phyloP scores from a whole-genome alignment of 1,140 invertebrate species.

The Trissolcus basalis region DNA sequence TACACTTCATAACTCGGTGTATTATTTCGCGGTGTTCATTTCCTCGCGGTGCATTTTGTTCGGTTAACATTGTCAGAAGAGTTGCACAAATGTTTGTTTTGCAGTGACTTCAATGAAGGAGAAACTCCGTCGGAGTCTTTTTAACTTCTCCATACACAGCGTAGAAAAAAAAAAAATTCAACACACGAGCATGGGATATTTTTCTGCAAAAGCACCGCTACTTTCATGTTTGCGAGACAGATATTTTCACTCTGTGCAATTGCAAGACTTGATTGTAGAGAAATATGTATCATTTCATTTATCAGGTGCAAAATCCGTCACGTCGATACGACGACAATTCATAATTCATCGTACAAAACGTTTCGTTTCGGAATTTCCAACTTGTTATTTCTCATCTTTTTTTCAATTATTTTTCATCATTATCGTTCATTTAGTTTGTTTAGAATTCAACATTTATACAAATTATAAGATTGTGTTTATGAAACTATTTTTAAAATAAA shows the following conservation, averaged over 20 bases:
- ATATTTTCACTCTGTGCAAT: background rate
- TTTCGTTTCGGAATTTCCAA: too few relatives aligned
- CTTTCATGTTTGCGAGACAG: slow-evolving; percentile 6
- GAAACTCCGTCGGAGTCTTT: slow-evolving; percentile 4
- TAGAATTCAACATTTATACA: too few relatives aligned
- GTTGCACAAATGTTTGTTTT: slow-evolving; percentile 7
- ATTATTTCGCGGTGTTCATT: background rate
- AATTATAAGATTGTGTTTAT: too few relatives aligned
- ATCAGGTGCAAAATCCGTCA: too few relatives aligned
- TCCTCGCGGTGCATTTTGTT: background rate
- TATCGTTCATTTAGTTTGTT: too few relatives aligned
- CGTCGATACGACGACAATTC: too few relatives aligned
- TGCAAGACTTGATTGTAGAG: too few relatives aligned
- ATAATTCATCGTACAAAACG: too few relatives aligned
- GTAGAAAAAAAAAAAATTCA: slow-evolving; percentile 7
- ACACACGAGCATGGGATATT: slow-evolving; percentile 7
- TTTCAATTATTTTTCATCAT: too few relatives aligned
- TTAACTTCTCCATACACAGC: slow-evolving; percentile 9
- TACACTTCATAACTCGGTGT: background rate
- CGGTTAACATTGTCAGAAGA: background rate
- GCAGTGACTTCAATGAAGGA: slow-evolving; percentile 5
- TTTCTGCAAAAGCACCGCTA: slow-evolving; percentile 5
- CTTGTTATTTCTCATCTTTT: too few relatives aligned
- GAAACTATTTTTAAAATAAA: too few relatives aligned
- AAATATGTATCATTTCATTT: too few relatives aligned